These are phyloP conservation scores for Serrognathus titanus DNA, from an alignment of 2,888 invertebrate species.

Conservation along the genomic window DNA sequence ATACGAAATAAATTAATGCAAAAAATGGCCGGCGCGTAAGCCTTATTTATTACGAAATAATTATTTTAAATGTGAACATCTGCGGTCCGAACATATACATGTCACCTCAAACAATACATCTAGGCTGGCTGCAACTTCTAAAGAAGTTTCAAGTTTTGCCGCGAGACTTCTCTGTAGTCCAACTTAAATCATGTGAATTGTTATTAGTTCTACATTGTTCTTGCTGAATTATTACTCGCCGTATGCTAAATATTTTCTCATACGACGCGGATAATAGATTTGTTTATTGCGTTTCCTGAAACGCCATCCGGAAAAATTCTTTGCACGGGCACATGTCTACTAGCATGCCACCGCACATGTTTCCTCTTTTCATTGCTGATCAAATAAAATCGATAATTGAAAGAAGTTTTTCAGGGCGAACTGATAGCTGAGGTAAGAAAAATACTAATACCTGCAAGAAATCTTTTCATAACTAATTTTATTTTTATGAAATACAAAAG, in stretches of 20 bases:
- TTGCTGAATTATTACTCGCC: conserved; percentile 10
- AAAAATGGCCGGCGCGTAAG: conserved; percentile 12
- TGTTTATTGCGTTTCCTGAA: neutral
- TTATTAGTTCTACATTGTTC: conserved; percentile 16
- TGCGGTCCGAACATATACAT: conserved; percentile 13
- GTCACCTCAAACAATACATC: conserved; percentile 16
- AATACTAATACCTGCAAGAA: too few relatives aligned
- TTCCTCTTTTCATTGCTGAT: too few relatives aligned
- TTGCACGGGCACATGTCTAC: too few relatives aligned
- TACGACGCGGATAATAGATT: neutral
- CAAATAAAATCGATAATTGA: too few relatives aligned
- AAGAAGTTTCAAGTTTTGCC: conserved; percentile 13
- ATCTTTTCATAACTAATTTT: too few relatives aligned
- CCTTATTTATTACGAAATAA: conserved; percentile 17
- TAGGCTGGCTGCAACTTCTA: conserved; percentile 14
- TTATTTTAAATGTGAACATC: conserved; percentile 17
- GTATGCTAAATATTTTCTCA: neutral
- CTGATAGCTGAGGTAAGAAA: too few relatives aligned
- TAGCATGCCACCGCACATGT: too few relatives aligned
- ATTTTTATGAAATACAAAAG: too few relatives aligned
- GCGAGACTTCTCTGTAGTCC: conserved; percentile 12
- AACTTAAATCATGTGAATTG: conserved; percentile 9
- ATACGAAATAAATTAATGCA: conserved; percentile 12
- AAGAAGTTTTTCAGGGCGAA: too few relatives aligned
- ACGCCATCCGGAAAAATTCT: neutral